Evolutionary conservation across 2,888 invertebrate species (phyloP), one percentile per base, ranked within the genome.

Genomic region (Andrena fulva): DNA sequence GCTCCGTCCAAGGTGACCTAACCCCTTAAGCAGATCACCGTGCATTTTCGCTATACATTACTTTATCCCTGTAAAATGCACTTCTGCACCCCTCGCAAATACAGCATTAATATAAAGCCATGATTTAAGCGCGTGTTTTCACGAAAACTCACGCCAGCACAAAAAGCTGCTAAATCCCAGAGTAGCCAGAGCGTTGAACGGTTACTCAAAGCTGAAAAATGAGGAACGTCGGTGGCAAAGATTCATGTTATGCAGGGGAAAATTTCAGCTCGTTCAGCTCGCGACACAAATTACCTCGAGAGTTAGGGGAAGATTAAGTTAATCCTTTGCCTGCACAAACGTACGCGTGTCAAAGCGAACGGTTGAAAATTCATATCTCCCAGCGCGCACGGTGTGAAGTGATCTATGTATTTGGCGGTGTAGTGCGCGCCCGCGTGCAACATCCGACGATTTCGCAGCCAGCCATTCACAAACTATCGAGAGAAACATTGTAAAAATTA

Each of bases 261-360:
- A 68, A 80, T 79, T 80, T 71, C 67, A 62, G 56, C 62, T 72
- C 72, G 62, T 80, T 80, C 72, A 64, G 48, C 33, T 16, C 50
- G 29, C 27, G 80, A 35, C 56, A 68, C 67, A 63, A 72, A 80
- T 80, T 72, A 73, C 72, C 80, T 59, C 20, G 71, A 62, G 68
- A 80, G 80, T 80, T 81, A 16, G 50, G 56, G 35, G 68, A 63
- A 80, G 80, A 80, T 80, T 80, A 80, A 73, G 54, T 67, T 73
- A 68, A 80, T 33, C 80, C 63, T 72, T 63, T 59, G n/a, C 50
- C 48, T 50, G 72, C 48, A 72, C 24, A 63, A 80, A 68, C 59
- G 67, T 80, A 12, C 67, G 54, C 35, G 72, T 54, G 72, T 72
- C 72, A 80, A 72, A 62, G 80, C 56, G 42, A 71, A 67, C 42